Evolutionary conservation across 2,888 invertebrate species (phyloP).

Genomic region (Cyclophora albipunctata): DNA sequence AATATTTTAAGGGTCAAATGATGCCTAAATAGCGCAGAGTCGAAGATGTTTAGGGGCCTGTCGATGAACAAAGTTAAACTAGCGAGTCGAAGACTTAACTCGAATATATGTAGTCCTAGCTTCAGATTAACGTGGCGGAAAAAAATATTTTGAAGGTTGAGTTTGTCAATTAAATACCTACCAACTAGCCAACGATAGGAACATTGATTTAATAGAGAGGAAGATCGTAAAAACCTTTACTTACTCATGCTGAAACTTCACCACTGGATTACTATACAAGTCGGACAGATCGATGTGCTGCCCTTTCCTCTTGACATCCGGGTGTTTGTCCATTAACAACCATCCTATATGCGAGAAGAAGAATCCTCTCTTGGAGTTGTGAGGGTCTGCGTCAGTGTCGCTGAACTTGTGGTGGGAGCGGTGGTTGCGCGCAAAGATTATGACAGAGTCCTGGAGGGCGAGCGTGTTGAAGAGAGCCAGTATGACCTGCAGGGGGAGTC

Average conservation of each 20-base stretch:
- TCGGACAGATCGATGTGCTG: slow-evolving; percentile 81
- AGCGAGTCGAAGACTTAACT: too few species aligned
- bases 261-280: slow-evolving; percentile 78
- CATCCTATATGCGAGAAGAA: slow-evolving; percentile 90
- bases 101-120: too few species aligned
- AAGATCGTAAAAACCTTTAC: slow-evolving; percentile 1
- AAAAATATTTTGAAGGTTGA: too few species aligned
- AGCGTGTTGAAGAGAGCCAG: slow-evolving; percentile 40
- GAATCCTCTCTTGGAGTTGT: slow-evolving; percentile 84
- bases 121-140: too few species aligned
- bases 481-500: slow-evolving; percentile 73
- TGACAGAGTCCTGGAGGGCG: slow-evolving; percentile 26
- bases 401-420: slow-evolving; percentile 64
- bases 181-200: too few species aligned
- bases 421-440: slow-evolving; percentile 29
- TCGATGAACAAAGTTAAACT: too few species aligned
- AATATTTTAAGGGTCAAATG: too few species aligned
- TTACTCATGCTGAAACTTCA: slow-evolving; percentile 81
- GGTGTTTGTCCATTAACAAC: slow-evolving; percentile 84
- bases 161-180: too few species aligned
- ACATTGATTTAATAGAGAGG: too few species aligned
- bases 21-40: too few species aligned
- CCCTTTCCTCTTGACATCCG: slow-evolving; percentile 80
- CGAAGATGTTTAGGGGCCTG: too few species aligned
- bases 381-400: slow-evolving; percentile 85